A percentile compares a stretch with the other conserved stretches of the same genome.
phyloP scores from a whole-genome alignment of 2,888 invertebrate species.

The Adineta ricciae region DNA sequence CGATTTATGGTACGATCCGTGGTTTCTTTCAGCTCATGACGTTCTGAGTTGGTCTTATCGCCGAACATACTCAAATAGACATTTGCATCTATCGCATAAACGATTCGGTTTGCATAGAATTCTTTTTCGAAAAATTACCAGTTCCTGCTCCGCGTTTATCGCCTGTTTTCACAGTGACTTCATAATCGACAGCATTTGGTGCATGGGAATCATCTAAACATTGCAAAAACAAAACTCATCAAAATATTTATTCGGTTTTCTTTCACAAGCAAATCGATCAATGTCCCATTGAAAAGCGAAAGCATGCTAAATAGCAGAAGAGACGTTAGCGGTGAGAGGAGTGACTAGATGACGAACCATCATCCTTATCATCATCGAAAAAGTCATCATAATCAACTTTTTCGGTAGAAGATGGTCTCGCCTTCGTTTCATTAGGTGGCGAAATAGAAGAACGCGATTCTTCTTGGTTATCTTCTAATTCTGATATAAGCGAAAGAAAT shows the following conservation, averaged over 20 bases:
- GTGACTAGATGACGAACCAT: not conserved
- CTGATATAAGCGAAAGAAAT: not conserved
- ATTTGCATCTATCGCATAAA: conserved; percentile 7
- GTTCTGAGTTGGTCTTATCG: conserved; percentile 24
- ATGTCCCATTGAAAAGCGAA: not conserved
- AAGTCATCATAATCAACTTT: conserved; percentile 1
- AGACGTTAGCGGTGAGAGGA: not conserved
- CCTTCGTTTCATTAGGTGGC: not conserved
- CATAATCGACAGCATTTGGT: conserved; percentile 8
- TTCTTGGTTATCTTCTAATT: not conserved
- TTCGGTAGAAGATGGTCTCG: not conserved
- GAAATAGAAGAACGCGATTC: not conserved
- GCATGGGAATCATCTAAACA: not conserved
- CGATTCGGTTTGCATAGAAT: not conserved
- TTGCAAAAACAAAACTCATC: not conserved
- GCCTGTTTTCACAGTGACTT: conserved; percentile 16
- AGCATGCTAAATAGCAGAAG: not conserved
- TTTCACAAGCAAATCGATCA: not conserved
- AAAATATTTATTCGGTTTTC: not conserved
- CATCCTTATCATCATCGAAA: not conserved
- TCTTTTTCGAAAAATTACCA: not conserved
- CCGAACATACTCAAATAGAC: conserved; percentile 25
- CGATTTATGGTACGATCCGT: not conserved
- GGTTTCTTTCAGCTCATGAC: not conserved
- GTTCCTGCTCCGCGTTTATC: conserved; percentile 29